These are phyloP conservation scores for Pristiophorus japonicus DNA, from an alignment of 2,113 vertebrate species.

Conservation along the genomic window DNA sequence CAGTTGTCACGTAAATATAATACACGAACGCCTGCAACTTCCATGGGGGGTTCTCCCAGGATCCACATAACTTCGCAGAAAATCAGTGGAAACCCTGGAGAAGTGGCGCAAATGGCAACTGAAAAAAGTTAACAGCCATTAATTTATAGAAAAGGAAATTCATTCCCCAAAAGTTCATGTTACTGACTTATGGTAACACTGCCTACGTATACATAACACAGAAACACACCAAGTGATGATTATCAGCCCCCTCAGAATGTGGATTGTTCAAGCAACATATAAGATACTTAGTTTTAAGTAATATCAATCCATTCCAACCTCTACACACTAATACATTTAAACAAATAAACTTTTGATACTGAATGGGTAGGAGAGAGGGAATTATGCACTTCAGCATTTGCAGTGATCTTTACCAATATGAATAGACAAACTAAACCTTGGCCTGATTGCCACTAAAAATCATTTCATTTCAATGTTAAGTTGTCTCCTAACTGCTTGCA, in stretches of 20 bases:
- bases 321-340: not conserved
- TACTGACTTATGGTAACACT: not conserved
- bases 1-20: not conserved
- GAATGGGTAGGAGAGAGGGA: not conserved
- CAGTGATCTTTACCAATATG: too few relatives aligned
- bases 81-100: not conserved
- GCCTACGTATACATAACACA: not conserved
- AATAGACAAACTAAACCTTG: not conserved
- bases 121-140: not conserved
- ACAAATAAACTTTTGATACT: not conserved
- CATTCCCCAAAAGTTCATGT: not conserved
- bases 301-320: not conserved
- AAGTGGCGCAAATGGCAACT: not conserved
- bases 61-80: not conserved
- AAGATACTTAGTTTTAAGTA: not conserved
- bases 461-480: not conserved
- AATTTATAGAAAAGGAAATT: not conserved
- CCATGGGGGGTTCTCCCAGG: not conserved
- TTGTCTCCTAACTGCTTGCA: not conserved
- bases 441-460: not conserved
- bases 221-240: not conserved
- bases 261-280: not conserved
- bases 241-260: not conserved
- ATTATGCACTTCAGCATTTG: not conserved
- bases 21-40: not conserved